Evolutionary conservation across 2,888 invertebrate genomes (phyloP), one percentile per base, ranked within the genome.

Genomic region (Cepaea hortensis): DNA sequence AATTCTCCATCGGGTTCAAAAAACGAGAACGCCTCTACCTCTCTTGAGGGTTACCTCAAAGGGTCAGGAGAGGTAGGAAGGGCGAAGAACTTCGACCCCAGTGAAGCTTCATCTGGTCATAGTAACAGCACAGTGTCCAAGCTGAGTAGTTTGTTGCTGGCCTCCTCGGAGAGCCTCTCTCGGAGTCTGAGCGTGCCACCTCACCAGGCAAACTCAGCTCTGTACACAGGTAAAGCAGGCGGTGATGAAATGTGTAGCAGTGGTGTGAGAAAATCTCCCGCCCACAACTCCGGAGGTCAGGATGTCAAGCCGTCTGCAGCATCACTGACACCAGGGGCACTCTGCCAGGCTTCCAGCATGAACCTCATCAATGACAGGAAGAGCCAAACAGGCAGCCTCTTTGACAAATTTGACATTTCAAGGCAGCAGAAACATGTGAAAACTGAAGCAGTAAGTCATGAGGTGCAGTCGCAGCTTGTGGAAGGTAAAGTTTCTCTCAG

Each of bases 1-100:
- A 86, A 88, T 89, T 85, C 88, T 76, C 87, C 88, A 83, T 85
- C 89, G 81, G 18, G 84, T 88, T 87, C 87, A 91, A 93, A 93
- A 93, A 93, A 93, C 92, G 92, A 92, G 92, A 91, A 91, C 90
- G 91, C 91, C 91, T 93, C 93, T 92, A 92, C 92, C 91, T 93
- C 93, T 90, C 92, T 91, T 90, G 92, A 92, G 91, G 92, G 90
- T 79, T 89, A 91, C 90, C 91, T 92, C 91, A 90, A 87, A 88
- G 91, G 91, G 91, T 91, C 92, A 90, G 91, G 91, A 89, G 91
- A 91, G 81, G 92, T 91, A 90, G 91, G 91, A 88, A 91, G 92
- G 90, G 91, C 91, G 79, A 89, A 91, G 89, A 90, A 91, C 90
- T 85, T 81, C 84, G 87, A 84, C 87, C 87, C 84, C 81, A 81